These are phyloP conservation scores for Paramisgurnus dabryanus DNA, from an alignment of 2,113 vertebrate species.

Conservation along the genomic window DNA sequence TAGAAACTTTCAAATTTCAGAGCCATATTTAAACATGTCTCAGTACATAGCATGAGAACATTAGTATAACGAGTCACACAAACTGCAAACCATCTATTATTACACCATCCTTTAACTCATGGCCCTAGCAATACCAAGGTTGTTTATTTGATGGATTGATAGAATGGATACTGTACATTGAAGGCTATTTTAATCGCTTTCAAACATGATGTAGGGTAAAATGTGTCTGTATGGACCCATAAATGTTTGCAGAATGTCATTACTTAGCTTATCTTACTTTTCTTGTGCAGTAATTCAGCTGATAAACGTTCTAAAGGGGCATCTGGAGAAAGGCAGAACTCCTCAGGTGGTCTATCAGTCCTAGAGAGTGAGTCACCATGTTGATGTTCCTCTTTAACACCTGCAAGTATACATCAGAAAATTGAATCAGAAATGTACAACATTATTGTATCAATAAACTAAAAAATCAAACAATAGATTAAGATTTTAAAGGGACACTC, in stretches of 20 bases:
- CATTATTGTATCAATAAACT: not conserved
- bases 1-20: not conserved
- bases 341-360: slow-evolving; percentile 84
- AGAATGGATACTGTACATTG: no score
- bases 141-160: not conserved
- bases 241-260: not conserved
- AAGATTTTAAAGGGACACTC: not conserved
- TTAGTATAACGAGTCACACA: not conserved
- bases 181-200: no score
- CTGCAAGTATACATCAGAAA: slow-evolving; percentile 51
- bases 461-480: not conserved
- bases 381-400: slow-evolving; percentile 65
- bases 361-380: slow-evolving; percentile 80
- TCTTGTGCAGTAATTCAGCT: slow-evolving; percentile 90
- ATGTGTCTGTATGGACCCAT: not conserved
- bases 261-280: slow-evolving; percentile 70
- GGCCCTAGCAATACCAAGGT: no score
- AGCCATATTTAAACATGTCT: not conserved
- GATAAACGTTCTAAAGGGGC: slow-evolving; percentile 85
- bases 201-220: not conserved
- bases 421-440: not conserved
- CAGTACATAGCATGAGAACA: not conserved
- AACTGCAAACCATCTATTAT: not conserved
- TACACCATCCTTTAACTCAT: no score
- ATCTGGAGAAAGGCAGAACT: slow-evolving; percentile 89